phyloP scores from a whole-genome alignment of 2,888 invertebrate genomes.

The Lampropteryx suffumata region DNA sequence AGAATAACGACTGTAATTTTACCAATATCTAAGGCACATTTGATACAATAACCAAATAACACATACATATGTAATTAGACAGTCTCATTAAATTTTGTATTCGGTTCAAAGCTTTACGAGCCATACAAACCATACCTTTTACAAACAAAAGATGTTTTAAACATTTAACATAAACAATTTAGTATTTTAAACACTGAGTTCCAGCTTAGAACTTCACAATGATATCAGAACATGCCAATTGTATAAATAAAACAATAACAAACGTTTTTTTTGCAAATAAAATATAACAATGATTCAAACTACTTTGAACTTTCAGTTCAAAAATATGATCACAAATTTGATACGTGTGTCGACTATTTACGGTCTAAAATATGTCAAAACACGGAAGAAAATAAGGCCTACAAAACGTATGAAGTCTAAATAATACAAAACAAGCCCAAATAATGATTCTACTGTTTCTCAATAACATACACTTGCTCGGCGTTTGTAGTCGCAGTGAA shows the following conservation, averaged over 20 bases:
- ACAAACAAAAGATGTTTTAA: too few relatives aligned
- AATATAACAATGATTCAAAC: conserved; percentile 27
- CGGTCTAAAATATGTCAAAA: conserved; percentile 10
- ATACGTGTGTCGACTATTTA: conserved; percentile 6
- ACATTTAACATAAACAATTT: too few relatives aligned
- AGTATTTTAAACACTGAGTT: conserved; percentile 1
- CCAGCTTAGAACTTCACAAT: conserved; percentile 23
- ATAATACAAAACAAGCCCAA: conserved; percentile 67
- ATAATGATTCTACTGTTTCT: conserved; percentile 70
- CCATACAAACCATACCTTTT: too few relatives aligned
- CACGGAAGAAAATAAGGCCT: conserved; percentile 39
- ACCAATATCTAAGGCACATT: too few relatives aligned
- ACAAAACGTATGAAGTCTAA: conserved; percentile 33
- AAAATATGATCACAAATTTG: conserved; percentile 19
- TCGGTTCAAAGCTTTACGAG: too few relatives aligned
- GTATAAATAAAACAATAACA: conserved; percentile 7
- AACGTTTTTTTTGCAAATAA: conserved; percentile 27
- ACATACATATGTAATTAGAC: too few relatives aligned
- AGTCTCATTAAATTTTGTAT: too few relatives aligned
- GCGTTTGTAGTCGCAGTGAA: conserved; percentile 93
- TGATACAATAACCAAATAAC: too few relatives aligned
- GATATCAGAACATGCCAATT: conserved; percentile 28
- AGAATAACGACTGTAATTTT: too few relatives aligned
- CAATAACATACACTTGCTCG: conserved; percentile 92
- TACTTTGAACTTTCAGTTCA: conserved; percentile 20